These are phyloP conservation scores for Mystacornis crossleyi DNA, from an alignment of 2,113 vertebrate genomes.

Conservation along the genomic window DNA sequence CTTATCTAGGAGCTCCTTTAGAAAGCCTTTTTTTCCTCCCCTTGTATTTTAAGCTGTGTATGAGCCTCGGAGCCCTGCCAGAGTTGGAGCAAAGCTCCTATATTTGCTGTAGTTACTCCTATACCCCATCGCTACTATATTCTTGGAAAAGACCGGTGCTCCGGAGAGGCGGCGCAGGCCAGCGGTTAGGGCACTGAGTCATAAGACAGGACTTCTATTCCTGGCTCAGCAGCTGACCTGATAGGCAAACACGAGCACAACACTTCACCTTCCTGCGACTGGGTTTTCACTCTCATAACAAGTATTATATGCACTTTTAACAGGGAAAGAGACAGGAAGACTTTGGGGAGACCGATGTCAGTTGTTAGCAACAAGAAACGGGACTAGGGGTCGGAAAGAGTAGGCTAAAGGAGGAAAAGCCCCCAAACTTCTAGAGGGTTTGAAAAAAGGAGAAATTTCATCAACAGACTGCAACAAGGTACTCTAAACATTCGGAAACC, in stretches of 20 bases:
- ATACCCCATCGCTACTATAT: background rate
- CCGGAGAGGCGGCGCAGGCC: background rate
- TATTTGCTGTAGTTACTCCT: background rate
- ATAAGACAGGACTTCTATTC: conserved; percentile 54
- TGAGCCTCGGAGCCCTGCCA: background rate
- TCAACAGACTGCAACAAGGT: background rate
- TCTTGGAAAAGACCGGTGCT: conserved; percentile 16
- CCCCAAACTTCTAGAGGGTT: background rate
- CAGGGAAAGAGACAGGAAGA: background rate
- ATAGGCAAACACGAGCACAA: conserved; percentile 8
- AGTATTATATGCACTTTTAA: background rate
- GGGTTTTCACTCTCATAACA: background rate
- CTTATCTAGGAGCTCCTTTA: background rate
- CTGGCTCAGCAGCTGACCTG: conserved; percentile 48
- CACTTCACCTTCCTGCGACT: conserved; percentile 50
- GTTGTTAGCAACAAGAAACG: background rate
- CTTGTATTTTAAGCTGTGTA: background rate
- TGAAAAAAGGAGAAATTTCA: background rate
- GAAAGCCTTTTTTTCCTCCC: background rate
- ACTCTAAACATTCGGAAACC: background rate
- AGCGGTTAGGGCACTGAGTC: conserved; percentile 22
- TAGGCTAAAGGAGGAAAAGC: background rate
- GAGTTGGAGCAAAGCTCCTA: background rate
- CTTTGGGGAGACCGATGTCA: background rate
- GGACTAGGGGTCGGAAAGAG: background rate